A percentile compares a stretch with the other conserved stretches of the same genome.
Conservation (phyloP, 2,113 vertebrate genomes). For the Anseranas semipalmata region DNA sequence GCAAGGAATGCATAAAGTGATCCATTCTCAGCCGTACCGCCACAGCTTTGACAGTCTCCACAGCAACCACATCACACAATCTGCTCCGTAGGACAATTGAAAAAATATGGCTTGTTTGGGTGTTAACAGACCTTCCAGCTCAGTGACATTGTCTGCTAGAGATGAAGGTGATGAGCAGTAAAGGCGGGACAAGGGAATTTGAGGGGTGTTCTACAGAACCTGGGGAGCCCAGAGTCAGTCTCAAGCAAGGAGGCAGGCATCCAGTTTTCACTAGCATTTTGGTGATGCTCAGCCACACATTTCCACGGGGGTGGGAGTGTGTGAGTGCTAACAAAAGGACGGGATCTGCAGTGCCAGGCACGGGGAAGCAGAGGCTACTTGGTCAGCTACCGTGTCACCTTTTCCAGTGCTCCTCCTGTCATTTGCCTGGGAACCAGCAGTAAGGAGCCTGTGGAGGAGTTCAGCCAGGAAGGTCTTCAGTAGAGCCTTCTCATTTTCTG, state of each 20-base stretch:
- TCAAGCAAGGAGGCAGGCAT: not conserved
- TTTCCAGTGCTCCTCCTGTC: not conserved
- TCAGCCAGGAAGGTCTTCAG: not conserved
- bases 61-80: not conserved
- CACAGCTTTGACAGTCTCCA: not conserved
- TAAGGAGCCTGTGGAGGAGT: not conserved
- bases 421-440: not conserved
- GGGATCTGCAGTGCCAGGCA: not conserved
- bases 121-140: not conserved
- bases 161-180: not conserved
- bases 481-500: conserved; percentile 26
- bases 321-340: fast-evolving
- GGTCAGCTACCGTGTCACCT: not conserved
- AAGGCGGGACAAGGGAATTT: fast-evolving
- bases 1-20: not conserved
- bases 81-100: not conserved
- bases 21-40: not conserved
- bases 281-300: not conserved
- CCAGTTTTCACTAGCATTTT: not conserved
- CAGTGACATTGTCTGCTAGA: not conserved
- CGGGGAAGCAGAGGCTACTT: not conserved
- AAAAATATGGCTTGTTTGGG: not conserved
- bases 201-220: not conserved
- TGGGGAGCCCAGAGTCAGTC: not conserved
- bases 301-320: not conserved